These are phyloP conservation scores for Drosophila testacea DNA, from an alignment of 2,888 invertebrate genomes.

Conservation along the genomic window DNA sequence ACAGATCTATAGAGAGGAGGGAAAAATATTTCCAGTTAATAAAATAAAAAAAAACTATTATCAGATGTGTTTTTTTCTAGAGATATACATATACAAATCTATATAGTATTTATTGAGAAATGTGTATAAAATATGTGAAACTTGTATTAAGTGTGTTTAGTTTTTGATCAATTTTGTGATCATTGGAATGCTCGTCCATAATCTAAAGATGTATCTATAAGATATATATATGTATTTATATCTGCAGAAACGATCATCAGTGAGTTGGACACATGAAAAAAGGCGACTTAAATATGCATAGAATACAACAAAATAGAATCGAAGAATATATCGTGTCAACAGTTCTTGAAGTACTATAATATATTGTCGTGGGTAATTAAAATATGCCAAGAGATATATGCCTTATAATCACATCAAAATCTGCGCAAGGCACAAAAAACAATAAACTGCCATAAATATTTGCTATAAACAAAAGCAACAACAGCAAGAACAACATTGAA, in stretches of 20 bases:
- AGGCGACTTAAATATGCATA: constrained; percentile 24
- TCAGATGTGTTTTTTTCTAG: too few species aligned
- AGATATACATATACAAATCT: too few species aligned
- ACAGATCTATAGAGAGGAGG: background rate
- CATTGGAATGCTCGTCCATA: constrained; percentile 3
- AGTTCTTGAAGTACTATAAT: constrained; percentile 39
- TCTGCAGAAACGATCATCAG: constrained; percentile 1
- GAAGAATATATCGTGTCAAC: constrained; percentile 22
- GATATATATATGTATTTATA: background rate
- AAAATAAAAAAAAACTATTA: too few species aligned
- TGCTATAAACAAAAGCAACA: constrained; percentile 47
- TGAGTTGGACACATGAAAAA: constrained; percentile 7
- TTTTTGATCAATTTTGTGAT: background rate
- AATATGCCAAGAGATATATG: constrained; percentile 48
- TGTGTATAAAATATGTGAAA: background rate
- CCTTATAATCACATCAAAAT: constrained; percentile 50
- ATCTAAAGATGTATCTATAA: background rate
- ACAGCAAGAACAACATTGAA: constrained; percentile 34
- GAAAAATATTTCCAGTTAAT: too few species aligned
- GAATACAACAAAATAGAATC: background rate
- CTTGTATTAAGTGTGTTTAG: background rate
- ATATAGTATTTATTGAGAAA: background rate
- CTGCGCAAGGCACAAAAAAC: constrained; percentile 40
- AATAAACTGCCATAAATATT: constrained; percentile 57
- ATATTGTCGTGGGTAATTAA: constrained; percentile 33